Base-by-base conservation (phyloP, 2,888 invertebrate species). In the Brachypterus glaber region DNA sequence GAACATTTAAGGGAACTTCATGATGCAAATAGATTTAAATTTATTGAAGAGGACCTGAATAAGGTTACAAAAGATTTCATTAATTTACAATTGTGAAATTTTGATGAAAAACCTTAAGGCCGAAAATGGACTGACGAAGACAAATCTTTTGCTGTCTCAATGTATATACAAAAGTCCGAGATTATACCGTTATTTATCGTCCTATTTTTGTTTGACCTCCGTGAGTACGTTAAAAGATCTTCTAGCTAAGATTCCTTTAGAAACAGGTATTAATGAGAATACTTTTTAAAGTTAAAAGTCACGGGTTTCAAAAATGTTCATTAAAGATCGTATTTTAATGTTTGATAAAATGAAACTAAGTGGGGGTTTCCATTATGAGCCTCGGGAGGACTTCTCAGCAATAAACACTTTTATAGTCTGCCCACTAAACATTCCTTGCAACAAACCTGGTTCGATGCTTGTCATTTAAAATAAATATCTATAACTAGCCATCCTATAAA, bases 291-390 rank as follows among this genome's bases (percentile, higher is more conserved):
- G 37, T 30, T 27, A 48, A 5, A 42, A 43, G 14, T 13, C 27
- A 33, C 15, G 8, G 16, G 43, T 41, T 15, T 16, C 5, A n/a
- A 37, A 41, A 40, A 41, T 50, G 37, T 35, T 33, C 12, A 12
- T 25, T 12, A 18, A 37, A 25, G 48, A 48, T 14, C 45, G 47
- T 36, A 33, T 40, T 2, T 7, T 48, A 37, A 37, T 48, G 34
- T 53, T 53, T 37, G 51, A 50, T 34, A 51, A 53, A 40, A 37
- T 53, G 13, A 26, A 41, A 9, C 33, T 51, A 12, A 8, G 34
- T 5, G 21, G 39, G 15, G 37, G 39, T 14, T 26, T 51, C 12
- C 30, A 39, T 3, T 49, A 48, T 35, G 45, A 49, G 37, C 14
- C n/a, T 13, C 33, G 27, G 29, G 38, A 33, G n/a, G n/a, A n/a